These are phyloP conservation scores for Polyergus mexicanus DNA, from an alignment of 1,140 invertebrate genomes.

Conservation along the genomic window DNA sequence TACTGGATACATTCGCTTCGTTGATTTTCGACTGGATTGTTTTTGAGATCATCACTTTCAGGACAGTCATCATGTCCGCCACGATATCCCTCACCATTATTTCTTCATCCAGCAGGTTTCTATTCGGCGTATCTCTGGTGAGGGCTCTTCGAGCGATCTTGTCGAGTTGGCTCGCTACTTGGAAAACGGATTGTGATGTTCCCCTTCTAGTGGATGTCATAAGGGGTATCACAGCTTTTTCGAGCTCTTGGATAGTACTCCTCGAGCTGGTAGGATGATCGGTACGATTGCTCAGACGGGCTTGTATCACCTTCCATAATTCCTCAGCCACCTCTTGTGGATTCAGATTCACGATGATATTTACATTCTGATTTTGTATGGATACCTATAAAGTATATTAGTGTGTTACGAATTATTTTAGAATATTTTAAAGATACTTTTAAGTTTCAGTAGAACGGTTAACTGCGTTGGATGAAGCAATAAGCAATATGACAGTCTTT, in stretches of 20 bases:
- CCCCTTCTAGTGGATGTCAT: constrained; percentile 48
- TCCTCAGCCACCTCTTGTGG: constrained; percentile 70
- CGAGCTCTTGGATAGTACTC: constrained; percentile 40
- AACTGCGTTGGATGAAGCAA: not conserved
- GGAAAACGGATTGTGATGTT: constrained; percentile 21
- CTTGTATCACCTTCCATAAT: constrained; percentile 74
- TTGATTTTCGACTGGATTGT: not conserved
- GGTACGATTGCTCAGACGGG: constrained; percentile 49
- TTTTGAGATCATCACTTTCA: constrained; percentile 19
- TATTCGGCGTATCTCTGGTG: not conserved
- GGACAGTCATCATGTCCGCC: constrained; percentile 64
- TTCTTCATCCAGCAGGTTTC: constrained; percentile 65
- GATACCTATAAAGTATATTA: constrained; percentile 49
- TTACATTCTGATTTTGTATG: constrained; percentile 75
- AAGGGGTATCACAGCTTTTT: constrained; percentile 56
- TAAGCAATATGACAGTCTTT: too few relatives aligned
- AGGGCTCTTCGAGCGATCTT: constrained; percentile 64
- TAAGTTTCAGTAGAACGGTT: not conserved
- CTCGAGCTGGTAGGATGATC: not conserved
- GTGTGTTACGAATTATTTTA: not conserved
- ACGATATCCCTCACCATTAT: constrained; percentile 66
- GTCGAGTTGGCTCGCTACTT: constrained; percentile 69
- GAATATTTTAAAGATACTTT: not conserved
- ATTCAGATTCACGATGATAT: constrained; percentile 74
- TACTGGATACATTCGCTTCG: not conserved